Evolutionary conservation across 2,797 vertebrate genomes (phyloP).

Genomic region (Leptatherina wallacei): DNA sequence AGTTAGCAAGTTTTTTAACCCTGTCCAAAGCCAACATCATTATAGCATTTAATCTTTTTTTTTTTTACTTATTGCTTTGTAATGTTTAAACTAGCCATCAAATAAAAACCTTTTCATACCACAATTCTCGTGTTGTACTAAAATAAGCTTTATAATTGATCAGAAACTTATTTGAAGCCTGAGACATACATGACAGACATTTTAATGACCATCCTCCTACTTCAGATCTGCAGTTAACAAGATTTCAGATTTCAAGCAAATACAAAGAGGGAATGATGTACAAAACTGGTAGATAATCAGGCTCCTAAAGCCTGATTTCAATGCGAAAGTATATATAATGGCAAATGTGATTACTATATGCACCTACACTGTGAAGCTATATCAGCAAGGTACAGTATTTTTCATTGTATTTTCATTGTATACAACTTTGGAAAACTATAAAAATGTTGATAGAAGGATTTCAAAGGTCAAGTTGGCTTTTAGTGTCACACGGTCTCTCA

Average conservation of each 20-base stretch:
- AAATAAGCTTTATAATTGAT: background rate
- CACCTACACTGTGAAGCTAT: background rate
- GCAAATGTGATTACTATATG: background rate
- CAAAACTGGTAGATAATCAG: background rate
- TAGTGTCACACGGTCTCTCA: constrained; percentile 16
- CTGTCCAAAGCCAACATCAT: background rate
- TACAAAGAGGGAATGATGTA: background rate
- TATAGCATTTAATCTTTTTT: background rate
- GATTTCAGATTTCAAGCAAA: background rate
- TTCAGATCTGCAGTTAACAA: background rate
- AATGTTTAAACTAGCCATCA: too few species aligned
- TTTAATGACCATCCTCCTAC: too few species aligned
- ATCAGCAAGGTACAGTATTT: background rate
- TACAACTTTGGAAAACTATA: background rate
- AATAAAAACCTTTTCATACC: background rate
- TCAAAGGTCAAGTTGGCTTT: constrained; percentile 1
- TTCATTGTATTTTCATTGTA: background rate
- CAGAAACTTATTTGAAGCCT: background rate
- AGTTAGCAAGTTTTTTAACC: too few species aligned
- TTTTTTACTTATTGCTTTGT: too few species aligned
- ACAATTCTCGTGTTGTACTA: background rate
- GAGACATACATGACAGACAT: too few species aligned
- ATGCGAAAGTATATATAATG: background rate
- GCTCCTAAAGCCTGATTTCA: background rate
- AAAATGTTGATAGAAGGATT: constrained; percentile 11